Evolutionary conservation across 2,113 vertebrate species (phyloP).

Genomic region (Orthonyx spaldingii): DNA sequence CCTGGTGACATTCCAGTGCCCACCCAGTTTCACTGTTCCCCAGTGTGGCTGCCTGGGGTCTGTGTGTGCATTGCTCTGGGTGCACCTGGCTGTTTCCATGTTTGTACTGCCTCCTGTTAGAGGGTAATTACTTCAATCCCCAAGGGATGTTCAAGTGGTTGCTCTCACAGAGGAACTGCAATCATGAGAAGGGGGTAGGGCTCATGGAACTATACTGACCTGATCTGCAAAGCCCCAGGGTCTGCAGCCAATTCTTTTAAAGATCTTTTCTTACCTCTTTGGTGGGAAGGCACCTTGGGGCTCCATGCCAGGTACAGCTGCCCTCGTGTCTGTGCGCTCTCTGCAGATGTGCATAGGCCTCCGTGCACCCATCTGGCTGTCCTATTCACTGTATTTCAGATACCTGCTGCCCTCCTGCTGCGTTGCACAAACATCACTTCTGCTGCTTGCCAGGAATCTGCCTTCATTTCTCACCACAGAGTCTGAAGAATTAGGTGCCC

Average conservation of each 20-base stretch:
- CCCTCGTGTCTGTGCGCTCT: fast-evolving
- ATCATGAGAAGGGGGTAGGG: fast-evolving
- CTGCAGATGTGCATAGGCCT: background rate
- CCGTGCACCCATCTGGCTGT: fast-evolving
- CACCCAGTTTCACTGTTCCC: background rate
- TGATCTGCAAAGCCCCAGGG: background rate
- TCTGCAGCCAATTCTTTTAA: background rate
- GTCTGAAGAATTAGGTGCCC: background rate
- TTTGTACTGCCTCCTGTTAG: background rate
- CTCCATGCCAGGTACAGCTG: background rate
- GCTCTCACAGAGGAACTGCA: background rate
- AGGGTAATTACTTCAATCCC: background rate
- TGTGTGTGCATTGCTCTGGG: fast-evolving
- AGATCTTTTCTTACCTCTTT: background rate
- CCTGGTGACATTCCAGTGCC: background rate
- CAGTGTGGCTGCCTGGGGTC: too few species aligned
- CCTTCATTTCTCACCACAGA: background rate
- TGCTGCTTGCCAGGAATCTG: background rate
- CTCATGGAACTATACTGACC: background rate
- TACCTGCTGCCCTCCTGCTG: background rate
- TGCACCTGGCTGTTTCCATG: background rate
- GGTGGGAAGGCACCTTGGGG: background rate
- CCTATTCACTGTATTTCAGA: background rate
- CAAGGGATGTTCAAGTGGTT: background rate
- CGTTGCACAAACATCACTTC: background rate